Base-by-base conservation (phyloP, 1,140 invertebrate species). In the Lasaia peninsularis region DNA sequence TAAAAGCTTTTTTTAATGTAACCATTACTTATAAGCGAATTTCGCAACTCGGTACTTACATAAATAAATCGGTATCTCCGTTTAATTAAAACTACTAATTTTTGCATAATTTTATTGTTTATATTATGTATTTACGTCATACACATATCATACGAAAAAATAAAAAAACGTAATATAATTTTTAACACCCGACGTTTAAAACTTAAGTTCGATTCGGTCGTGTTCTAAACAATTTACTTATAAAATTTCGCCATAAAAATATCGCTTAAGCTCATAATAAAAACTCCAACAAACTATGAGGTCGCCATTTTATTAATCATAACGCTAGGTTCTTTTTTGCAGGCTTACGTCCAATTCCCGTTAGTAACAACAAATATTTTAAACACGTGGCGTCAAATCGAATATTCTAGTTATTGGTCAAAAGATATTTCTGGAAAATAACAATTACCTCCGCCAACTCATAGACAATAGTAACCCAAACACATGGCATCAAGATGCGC, bases 401-500 rank as follows among this genome's bases (percentile, higher is more conserved):
- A 44, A 44, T 20, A 44, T 20, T 44, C 8, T 28, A 28, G 24
- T 28, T 7, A 28, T 28, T 44, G 11, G 40, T 18, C 9, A 44
- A 44, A 20, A 44, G 14, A 7, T 44, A 10, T 20, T 10, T 52
- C 24, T 14, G 12, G 28, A 18, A 52, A 73, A 75, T 61, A 78
- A 78, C 61, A 69, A 71, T 35, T 10, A 71, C 16, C 2, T 44
- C 12, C n/a, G 34, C 12, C 34, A 5, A 37, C 14, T 37, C 34
- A 44, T 3, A 44, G 16, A 84, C 76, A 86, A 86, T 75, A 56
- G 63, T 48, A 35, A 21, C 52, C 60, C 52, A 61, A 76, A 80
- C 83, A 86, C 78, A 78, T 86, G 80, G 59, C 56, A 51, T 32
- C 63, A 76, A 65, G 65, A 66, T 73, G 64, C 66, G 67, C 61